Base-by-base conservation (phyloP, 2,113 vertebrate genomes). In the Nestor notabilis region DNA sequence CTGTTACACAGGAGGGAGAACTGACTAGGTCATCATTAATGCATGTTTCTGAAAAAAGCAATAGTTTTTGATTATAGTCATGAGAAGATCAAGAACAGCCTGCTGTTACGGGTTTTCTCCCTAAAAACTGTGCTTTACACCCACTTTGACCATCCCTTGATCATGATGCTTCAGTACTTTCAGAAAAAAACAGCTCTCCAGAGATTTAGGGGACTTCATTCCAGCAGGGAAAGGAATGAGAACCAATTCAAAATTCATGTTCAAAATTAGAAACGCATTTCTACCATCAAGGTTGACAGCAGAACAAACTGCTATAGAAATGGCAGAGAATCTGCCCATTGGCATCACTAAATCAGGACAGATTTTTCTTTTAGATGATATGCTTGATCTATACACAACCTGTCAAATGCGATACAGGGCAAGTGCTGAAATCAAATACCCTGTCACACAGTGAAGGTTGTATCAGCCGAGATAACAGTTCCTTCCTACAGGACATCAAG, bases 111-210 rank as follows among this genome's bases (percentile, higher is more conserved):
- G 44, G 14, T 19, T 15, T 72, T 20, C 55, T 46, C 74, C 53
- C 24, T 13, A 13, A 68, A 24, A 5, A 3, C 23, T 23, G 21
- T 23, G 20, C 61, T 71, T 35, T 28, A 0, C 11, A 20, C 9
- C 46, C 0, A 0, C 41, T 21, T 33, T 5, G 31, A 29, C 49
- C 31, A 7, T 1, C 46, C 58, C 46, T 10, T 3, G 13, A 17
- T 9, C 1, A 0, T 4, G 6, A 1, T 2, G 5, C 41, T 58
- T 72, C 28, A 1, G 14, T 9, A 3, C 37, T 29, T 10, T 3
- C 47, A 33, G 16, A 31, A 31, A 47, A n/a, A 31, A 68, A 47
- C 33, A 39, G 43, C 29, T 68, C n/a, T 29, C 33, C 58, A 21
- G 49, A 16, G 13, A 3, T 19, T 9, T 4, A 18, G 33, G 52